Percentiles rank a stretch among this genome's conserved stretches.
Conservation (phyloP, 2,888 invertebrate genomes). For the Terebella lapidaria region DNA sequence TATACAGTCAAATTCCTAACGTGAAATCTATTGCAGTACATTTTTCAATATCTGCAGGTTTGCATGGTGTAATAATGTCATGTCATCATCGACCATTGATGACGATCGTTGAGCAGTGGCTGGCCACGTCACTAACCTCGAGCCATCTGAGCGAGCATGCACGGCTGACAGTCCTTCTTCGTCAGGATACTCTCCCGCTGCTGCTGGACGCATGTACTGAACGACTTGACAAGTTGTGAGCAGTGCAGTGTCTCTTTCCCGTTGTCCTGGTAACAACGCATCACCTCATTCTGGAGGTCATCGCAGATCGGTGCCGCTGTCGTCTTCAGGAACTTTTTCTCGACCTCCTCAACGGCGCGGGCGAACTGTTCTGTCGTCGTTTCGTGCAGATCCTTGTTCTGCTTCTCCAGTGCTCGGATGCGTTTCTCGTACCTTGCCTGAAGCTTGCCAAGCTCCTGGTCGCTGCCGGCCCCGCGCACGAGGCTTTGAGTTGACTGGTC, state of each 20-base stretch:
- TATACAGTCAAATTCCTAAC: too few relatives aligned
- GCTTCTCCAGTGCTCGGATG: not conserved
- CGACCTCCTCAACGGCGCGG: constrained; percentile 41
- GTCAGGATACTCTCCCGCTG: constrained; percentile 27
- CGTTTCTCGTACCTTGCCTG: not conserved
- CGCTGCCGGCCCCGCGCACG: not conserved
- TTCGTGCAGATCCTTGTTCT: constrained; percentile 32
- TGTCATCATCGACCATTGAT: too few relatives aligned
- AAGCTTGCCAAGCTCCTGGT: not conserved
- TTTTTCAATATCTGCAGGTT: too few relatives aligned
- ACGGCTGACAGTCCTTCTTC: not conserved
- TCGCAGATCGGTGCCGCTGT: constrained; percentile 38
- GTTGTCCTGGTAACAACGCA: constrained; percentile 39
- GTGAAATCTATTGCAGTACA: too few relatives aligned
- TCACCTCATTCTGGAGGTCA: constrained; percentile 36
- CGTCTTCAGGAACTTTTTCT: constrained; percentile 42
- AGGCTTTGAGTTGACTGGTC: not conserved
- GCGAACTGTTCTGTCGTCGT: constrained; percentile 38
- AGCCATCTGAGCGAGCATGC: constrained; percentile 3
- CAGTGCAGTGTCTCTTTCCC: constrained; percentile 33
- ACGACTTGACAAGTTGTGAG: constrained; percentile 36
- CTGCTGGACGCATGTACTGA: constrained; percentile 39
- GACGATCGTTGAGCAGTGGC: too few relatives aligned
- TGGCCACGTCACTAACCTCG: too few relatives aligned
- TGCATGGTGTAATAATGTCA: too few relatives aligned